A percentile compares a stretch with the other conserved stretches of the same genome.
Conservation (phyloP, 2,113 vertebrate species). For the Clupea harengus region DNA sequence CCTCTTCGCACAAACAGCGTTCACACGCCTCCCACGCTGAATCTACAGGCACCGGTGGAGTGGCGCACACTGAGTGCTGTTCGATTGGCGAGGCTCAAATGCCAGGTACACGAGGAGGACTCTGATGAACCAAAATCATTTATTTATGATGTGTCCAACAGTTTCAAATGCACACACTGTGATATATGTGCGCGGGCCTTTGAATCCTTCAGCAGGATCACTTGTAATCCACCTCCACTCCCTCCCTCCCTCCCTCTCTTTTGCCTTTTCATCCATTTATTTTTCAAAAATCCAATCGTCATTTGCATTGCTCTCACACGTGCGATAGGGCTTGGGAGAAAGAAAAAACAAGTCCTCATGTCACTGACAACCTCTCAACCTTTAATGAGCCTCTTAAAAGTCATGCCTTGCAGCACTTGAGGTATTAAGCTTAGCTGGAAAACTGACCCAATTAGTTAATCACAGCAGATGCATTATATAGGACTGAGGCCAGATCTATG, state of each 20-base stretch:
- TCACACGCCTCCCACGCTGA: slow-evolving; percentile 46
- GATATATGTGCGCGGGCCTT: background rate
- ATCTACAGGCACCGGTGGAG: slow-evolving; percentile 45
- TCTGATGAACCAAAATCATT: slow-evolving; percentile 41
- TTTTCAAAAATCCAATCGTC: slow-evolving; percentile 20
- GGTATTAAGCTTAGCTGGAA: slow-evolving; percentile 26
- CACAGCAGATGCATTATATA: slow-evolving; percentile 27
- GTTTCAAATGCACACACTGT: slow-evolving; percentile 23
- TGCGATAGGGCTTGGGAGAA: background rate
- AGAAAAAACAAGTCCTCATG: slow-evolving; percentile 9
- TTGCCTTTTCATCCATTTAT: slow-evolving; percentile 12
- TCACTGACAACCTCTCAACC: background rate
- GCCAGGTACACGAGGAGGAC: slow-evolving; percentile 43
- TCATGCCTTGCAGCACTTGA: background rate
- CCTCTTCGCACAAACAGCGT: slow-evolving; percentile 40
- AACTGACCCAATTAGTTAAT: slow-evolving; percentile 31
- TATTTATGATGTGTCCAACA: slow-evolving; percentile 31
- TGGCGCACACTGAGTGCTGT: slow-evolving; percentile 50
- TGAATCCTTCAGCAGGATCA: slow-evolving; percentile 28
- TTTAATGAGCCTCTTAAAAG: slow-evolving; percentile 31
- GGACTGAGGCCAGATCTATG: slow-evolving; percentile 23
- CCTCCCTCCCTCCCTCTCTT: background rate
- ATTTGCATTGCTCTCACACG: background rate
- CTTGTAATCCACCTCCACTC: slow-evolving; percentile 18
- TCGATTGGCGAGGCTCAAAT: slow-evolving; percentile 41